phyloP scores from a whole-genome alignment of 2,797 vertebrate genomes.

The Sorex maritimensis region DNA sequence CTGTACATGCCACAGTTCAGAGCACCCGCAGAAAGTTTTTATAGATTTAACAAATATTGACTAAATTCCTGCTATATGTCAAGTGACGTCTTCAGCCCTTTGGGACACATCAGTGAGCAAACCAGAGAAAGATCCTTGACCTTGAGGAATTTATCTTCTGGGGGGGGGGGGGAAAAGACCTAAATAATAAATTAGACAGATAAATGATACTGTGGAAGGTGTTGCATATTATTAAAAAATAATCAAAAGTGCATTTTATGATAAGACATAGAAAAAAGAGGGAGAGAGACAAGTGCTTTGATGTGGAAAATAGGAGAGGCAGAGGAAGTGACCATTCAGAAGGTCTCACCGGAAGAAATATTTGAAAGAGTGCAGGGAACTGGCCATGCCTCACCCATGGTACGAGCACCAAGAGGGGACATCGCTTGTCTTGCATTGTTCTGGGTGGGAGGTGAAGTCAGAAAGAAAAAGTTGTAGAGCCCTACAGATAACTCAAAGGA shows the following conservation, averaged over 20 bases:
- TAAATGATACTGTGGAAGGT: neutral
- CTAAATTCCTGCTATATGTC: neutral
- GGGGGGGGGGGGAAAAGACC: neutral
- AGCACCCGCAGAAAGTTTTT: neutral
- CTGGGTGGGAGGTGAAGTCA: neutral
- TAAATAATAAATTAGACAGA: conserved; percentile 23
- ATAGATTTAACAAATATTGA: conserved; percentile 17
- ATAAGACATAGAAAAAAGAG: neutral
- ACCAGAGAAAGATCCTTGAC: neutral
- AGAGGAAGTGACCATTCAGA: neutral
- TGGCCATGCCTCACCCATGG: neutral
- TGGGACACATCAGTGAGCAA: neutral
- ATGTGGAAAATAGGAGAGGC: neutral
- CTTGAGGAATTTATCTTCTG: conserved; percentile 13
- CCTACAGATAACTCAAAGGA: no score
- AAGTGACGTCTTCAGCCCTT: neutral
- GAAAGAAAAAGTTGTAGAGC: neutral
- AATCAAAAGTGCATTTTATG: neutral
- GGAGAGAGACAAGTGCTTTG: neutral
- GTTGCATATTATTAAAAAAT: neutral
- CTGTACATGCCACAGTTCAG: neutral
- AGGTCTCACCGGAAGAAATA: neutral
- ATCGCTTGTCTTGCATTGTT: fast-evolving
- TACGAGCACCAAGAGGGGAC: neutral
- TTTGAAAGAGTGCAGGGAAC: neutral